phyloP scores from a whole-genome alignment of 2,888 invertebrate species.

The Drosophila pseudotalamancana region DNA sequence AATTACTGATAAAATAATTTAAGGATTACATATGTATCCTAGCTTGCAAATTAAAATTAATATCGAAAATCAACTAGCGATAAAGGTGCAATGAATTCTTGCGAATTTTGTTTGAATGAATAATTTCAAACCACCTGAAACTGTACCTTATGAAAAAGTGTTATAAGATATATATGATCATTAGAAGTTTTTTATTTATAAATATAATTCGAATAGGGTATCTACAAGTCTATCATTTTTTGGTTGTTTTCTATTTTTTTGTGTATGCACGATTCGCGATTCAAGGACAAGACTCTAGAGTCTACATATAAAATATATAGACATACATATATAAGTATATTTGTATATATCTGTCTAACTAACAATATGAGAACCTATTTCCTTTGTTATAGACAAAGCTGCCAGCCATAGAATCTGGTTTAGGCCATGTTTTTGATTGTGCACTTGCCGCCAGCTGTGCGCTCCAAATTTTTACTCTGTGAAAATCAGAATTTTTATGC shows the following conservation, averaged over 20 bases:
- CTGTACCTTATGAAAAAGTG: too few relatives aligned
- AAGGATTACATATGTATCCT: too few relatives aligned
- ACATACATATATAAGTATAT: constrained; percentile 2
- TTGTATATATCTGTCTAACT: constrained; percentile 21
- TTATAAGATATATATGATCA: too few relatives aligned
- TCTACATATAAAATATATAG: constrained; percentile 18
- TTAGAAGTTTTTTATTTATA: neutral
- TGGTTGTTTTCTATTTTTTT: neutral
- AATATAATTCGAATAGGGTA: neutral
- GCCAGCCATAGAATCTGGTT: constrained; percentile 6
- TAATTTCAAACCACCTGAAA: too few relatives aligned
- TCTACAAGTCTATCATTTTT: neutral
- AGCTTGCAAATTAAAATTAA: too few relatives aligned
- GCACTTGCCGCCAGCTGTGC: constrained; percentile 11
- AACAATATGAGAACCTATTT: constrained; percentile 26
- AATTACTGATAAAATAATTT: too few relatives aligned
- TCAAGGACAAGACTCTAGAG: constrained; percentile 33
- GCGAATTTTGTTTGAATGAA: too few relatives aligned
- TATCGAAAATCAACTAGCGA: too few relatives aligned
- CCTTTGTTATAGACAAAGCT: constrained; percentile 16
- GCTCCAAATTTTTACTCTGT: constrained; percentile 5
- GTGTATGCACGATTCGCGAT: constrained; percentile 11
- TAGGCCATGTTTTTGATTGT: constrained; percentile 23
- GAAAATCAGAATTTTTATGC: constrained; percentile 37
- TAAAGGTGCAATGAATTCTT: too few relatives aligned